These are phyloP conservation scores for Sebastes vulpes DNA, from an alignment of 2,797 vertebrate genomes.

Conservation along the genomic window DNA sequence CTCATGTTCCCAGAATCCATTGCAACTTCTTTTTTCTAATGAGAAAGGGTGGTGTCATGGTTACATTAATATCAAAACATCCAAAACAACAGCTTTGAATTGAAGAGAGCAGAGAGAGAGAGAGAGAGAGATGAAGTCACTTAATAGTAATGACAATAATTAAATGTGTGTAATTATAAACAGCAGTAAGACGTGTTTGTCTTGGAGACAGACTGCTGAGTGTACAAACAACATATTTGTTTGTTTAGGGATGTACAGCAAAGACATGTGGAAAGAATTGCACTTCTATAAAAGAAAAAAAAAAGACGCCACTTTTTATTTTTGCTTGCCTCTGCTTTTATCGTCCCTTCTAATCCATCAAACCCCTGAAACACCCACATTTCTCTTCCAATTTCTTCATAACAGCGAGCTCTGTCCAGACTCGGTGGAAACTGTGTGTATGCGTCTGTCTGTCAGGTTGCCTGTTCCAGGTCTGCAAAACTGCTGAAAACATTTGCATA, in stretches of 20 bases:
- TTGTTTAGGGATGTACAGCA: conserved; percentile 59
- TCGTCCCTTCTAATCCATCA: conserved; percentile 58
- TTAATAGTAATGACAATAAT: conserved; percentile 63
- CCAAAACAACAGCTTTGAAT: conserved; percentile 64
- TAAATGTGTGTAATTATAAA: conserved; percentile 66
- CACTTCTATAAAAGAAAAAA: conserved; percentile 15
- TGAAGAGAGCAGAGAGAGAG: conserved; percentile 6
- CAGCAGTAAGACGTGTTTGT: conserved; percentile 49
- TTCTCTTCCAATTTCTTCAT: conserved; percentile 50
- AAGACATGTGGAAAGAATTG: conserved; percentile 61
- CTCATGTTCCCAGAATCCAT: conserved; percentile 78
- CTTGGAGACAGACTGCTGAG: conserved; percentile 52
- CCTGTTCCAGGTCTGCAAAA: conserved; percentile 53
- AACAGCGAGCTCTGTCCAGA: conserved; percentile 38
- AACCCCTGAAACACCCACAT: conserved; percentile 19
- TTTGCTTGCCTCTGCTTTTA: conserved; percentile 37
- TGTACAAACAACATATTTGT: conserved; percentile 72
- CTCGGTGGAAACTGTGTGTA: conserved; percentile 54
- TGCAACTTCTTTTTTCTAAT: conserved; percentile 73
- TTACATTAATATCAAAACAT: conserved; percentile 81
- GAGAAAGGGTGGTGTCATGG: conserved; percentile 78
- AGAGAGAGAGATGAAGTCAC: conserved; percentile 66
- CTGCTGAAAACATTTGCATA: conserved; percentile 64
- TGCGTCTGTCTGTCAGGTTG: conserved; percentile 23
- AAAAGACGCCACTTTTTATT: conserved; percentile 47